Evolutionary conservation across 2,797 vertebrate genomes (phyloP).

Genomic region (Sparidentex hasta): DNA sequence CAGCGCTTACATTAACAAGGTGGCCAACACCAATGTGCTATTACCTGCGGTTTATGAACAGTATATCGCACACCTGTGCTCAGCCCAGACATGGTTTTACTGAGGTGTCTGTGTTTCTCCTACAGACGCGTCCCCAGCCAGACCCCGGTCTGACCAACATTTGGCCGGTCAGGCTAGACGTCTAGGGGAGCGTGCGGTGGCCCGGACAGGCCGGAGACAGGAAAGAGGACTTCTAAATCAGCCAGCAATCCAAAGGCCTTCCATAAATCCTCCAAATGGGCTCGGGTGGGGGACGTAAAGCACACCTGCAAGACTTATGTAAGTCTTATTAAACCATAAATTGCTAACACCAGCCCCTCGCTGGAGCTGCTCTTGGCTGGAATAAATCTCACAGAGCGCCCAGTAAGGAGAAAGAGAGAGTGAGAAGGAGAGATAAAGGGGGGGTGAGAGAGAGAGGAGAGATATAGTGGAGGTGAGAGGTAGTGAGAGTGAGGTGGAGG

Average conservation of each 20-base stretch:
- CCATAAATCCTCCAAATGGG: slow-evolving; percentile 90
- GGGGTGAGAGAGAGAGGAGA: slow-evolving; percentile 59
- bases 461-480: slow-evolving; percentile 67
- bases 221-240: slow-evolving; percentile 88
- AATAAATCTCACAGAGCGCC: slow-evolving; percentile 85
- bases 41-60: slow-evolving; percentile 79
- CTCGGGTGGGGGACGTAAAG: slow-evolving; percentile 86
- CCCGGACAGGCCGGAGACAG: slow-evolving; percentile 80
- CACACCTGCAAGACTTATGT: slow-evolving; percentile 93
- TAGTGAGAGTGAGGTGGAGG: slow-evolving; percentile 70
- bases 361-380: slow-evolving; percentile 80
- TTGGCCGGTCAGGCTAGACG: slow-evolving; percentile 75
- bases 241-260: slow-evolving; percentile 87
- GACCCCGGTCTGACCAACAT: slow-evolving; percentile 77
- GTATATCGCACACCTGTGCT: slow-evolving; percentile 80
- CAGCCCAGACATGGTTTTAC: slow-evolving; percentile 71
- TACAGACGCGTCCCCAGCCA: slow-evolving; percentile 73
- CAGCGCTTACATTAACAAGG: slow-evolving; percentile 83
- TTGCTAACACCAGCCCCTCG: slow-evolving; percentile 85
- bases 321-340: slow-evolving; percentile 93
- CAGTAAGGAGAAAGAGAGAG: slow-evolving; percentile 77
- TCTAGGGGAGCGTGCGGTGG: slow-evolving; percentile 75
- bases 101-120: slow-evolving; percentile 78
- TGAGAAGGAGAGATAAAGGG: slow-evolving; percentile 74
- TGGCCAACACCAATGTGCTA: slow-evolving; percentile 76